Evolutionary conservation across 2,797 vertebrate genomes (phyloP).

Genomic region (Thamnophis elegans): DNA sequence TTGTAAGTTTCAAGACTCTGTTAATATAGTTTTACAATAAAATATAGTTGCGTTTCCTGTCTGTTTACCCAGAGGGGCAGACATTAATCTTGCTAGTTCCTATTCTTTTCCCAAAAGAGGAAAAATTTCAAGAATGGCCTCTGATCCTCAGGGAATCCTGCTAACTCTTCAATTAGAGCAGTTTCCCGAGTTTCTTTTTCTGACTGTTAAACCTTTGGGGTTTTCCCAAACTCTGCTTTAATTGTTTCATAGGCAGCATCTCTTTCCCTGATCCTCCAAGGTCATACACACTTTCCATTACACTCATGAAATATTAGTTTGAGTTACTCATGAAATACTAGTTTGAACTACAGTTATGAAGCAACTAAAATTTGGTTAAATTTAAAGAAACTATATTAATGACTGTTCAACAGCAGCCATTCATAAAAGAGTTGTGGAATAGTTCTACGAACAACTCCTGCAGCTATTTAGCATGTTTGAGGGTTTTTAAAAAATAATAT

Average conservation of each 20-base stretch:
- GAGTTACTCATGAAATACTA: background rate
- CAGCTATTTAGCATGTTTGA: background rate
- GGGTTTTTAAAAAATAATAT: too few species aligned
- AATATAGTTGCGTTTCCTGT: background rate
- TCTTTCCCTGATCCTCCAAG: background rate
- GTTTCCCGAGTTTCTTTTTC: background rate
- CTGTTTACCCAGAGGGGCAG: background rate
- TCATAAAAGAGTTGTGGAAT: background rate
- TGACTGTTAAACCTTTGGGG: background rate
- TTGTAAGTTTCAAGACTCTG: background rate
- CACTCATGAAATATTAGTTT: background rate
- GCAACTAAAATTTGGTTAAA: background rate
- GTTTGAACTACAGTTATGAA: background rate
- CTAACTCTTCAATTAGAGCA: background rate
- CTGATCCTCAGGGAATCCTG: background rate
- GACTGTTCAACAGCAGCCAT: background rate
- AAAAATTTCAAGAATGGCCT: background rate
- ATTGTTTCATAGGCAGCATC: background rate
- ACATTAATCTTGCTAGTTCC: background rate
- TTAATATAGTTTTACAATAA: background rate
- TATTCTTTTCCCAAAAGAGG: background rate
- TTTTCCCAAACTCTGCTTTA: too few species aligned
- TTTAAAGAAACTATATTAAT: background rate
- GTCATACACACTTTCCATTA: background rate
- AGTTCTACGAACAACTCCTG: background rate